A percentile compares a stretch with the other conserved stretches of the same genome.
phyloP scores from a whole-genome alignment of 2,113 vertebrate genomes.

The Boleophthalmus pectinirostris region DNA sequence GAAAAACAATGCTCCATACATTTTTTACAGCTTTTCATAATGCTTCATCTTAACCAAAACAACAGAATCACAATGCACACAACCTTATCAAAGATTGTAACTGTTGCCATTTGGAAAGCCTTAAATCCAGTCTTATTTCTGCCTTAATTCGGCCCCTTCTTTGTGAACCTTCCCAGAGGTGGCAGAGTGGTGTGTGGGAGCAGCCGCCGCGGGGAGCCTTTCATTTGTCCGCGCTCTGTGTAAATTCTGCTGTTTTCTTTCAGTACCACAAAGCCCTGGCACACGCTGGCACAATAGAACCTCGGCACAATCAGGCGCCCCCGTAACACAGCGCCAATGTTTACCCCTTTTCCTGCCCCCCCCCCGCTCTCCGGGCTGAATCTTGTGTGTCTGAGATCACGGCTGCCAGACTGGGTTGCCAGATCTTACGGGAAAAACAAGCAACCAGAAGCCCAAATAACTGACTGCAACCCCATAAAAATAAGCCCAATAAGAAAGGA shows the following conservation, averaged over 20 bases:
- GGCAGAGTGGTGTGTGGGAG: neutral
- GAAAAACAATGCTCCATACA: no score
- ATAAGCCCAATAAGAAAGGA: neutral
- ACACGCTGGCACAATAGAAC: neutral
- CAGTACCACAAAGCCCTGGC: neutral
- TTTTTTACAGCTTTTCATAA: no score
- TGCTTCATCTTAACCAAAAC: no score
- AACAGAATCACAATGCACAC: no score
- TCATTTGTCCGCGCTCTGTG: neutral
- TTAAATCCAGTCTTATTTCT: neutral
- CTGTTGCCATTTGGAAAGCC: neutral
- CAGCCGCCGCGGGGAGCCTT: neutral
- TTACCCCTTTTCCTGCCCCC: neutral
- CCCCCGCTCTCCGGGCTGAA: neutral
- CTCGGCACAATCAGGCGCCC: neutral
- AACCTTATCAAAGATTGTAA: no score
- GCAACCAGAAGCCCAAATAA: neutral
- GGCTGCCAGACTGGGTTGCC: neutral
- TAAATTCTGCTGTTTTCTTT: conserved; percentile 3
- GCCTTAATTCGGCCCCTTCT: neutral
- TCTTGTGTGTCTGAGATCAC: neutral
- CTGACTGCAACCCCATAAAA: neutral
- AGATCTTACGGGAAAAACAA: neutral
- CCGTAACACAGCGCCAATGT: neutral
- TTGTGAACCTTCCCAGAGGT: neutral